Evolutionary conservation across 1,140 invertebrate species (phyloP).

Genomic region (Platorchestia sp.): DNA sequence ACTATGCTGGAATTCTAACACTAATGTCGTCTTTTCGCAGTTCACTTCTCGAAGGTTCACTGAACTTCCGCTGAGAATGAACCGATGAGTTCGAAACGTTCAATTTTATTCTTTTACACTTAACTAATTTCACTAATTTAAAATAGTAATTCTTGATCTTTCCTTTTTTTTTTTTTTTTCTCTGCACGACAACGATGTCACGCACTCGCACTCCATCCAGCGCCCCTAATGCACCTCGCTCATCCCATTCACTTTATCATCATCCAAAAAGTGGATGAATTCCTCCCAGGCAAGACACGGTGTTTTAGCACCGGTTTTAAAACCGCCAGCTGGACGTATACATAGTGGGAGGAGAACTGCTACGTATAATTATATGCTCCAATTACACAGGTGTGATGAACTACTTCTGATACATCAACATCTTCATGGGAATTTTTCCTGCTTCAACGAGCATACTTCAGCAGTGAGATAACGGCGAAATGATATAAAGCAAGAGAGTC

Average conservation of each 20-base stretch:
- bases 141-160: neutral
- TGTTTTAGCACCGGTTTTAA: neutral
- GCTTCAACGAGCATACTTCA: neutral
- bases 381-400: neutral
- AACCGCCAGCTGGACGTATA: neutral
- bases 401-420: neutral
- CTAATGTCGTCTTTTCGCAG: too few relatives aligned
- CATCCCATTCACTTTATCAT: neutral
- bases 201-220: neutral
- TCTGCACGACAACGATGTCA: neutral
- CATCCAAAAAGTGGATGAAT: neutral
- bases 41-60: neutral
- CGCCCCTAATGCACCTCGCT: neutral
- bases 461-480: neutral
- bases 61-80: neutral
- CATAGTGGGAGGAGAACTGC: neutral
- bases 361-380: neutral
- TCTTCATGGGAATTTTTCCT: neutral
- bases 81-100: neutral
- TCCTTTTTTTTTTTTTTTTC: neutral
- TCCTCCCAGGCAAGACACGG: neutral
- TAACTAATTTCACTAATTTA: too few relatives aligned
- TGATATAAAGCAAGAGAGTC: neutral
- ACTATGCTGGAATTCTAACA: too few relatives aligned
- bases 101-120: neutral